Evolutionary conservation across 2,888 invertebrate genomes (phyloP).

Genomic region (Griposia aprilina): DNA sequence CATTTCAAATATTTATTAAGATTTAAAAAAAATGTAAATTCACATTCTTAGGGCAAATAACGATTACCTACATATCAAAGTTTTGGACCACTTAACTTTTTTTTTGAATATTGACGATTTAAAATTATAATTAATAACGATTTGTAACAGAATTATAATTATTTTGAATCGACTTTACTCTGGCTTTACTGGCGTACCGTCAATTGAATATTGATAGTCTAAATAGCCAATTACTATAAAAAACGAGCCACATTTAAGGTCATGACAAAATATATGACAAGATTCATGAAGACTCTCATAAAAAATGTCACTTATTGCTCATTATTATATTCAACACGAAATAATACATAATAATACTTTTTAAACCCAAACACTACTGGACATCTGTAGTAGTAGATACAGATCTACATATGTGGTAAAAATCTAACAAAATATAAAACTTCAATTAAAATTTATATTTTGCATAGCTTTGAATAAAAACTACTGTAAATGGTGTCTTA

Average conservation of each 20-base stretch:
- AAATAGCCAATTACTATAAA: neutral
- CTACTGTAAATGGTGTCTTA: constrained; percentile 31
- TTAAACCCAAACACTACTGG: neutral
- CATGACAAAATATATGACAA: neutral
- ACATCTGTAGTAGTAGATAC: neutral
- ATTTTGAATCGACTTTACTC: constrained; percentile 19
- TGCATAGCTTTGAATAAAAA: constrained; percentile 27
- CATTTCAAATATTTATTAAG: constrained; percentile 58
- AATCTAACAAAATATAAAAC: neutral
- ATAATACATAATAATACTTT: neutral
- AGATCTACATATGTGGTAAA: neutral
- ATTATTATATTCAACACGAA: constrained; percentile 33
- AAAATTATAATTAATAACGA: neutral
- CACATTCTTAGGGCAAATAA: constrained; percentile 22
- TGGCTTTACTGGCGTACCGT: neutral
- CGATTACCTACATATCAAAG: constrained; percentile 25
- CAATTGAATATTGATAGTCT: neutral
- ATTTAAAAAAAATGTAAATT: constrained; percentile 38
- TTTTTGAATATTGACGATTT: neutral
- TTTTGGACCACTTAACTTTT: constrained; percentile 22
- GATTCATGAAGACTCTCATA: constrained; percentile 10
- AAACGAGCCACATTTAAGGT: constrained; percentile 7
- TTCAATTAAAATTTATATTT: constrained; percentile 28
- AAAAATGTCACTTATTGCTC: constrained; percentile 52
- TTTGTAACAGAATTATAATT: neutral